Conservation (phyloP, 2,113 vertebrate species). For the Aix galericulata region DNA sequence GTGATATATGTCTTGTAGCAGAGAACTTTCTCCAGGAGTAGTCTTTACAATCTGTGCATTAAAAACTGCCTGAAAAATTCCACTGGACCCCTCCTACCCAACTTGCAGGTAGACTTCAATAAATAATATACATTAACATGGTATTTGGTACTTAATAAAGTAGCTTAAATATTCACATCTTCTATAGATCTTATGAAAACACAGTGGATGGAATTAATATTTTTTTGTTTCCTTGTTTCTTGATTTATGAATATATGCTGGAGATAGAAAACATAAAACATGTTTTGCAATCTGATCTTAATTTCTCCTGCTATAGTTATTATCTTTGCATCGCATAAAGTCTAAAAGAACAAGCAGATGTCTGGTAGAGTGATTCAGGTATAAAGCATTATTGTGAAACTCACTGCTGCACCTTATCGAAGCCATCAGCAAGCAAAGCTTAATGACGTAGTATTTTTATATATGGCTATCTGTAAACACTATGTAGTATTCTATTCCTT, state of each 20-base stretch:
- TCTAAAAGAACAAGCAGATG: background rate
- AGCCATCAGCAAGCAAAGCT: background rate
- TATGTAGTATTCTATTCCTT: background rate
- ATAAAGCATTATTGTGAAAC: constrained; percentile 28
- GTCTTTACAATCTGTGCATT: background rate
- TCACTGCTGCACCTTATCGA: background rate
- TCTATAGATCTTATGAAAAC: background rate
- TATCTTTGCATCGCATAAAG: background rate
- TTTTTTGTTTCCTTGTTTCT: background rate
- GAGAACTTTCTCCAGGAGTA: background rate
- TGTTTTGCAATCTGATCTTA: background rate
- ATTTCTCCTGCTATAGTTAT: background rate
- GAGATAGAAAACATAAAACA: background rate
- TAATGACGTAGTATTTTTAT: background rate
- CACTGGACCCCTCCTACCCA: background rate
- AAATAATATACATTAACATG: background rate
- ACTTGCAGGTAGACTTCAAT: background rate
- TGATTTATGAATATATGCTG: background rate
- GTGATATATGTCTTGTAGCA: rapidly evolving
- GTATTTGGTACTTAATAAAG: background rate
- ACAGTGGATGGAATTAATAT: background rate
- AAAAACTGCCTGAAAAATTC: background rate
- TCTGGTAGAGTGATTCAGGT: background rate
- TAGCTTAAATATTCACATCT: background rate
- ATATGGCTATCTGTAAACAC: background rate